Base-by-base conservation (phyloP, 2,797 vertebrate genomes). In the Chaunax sp. region DNA sequence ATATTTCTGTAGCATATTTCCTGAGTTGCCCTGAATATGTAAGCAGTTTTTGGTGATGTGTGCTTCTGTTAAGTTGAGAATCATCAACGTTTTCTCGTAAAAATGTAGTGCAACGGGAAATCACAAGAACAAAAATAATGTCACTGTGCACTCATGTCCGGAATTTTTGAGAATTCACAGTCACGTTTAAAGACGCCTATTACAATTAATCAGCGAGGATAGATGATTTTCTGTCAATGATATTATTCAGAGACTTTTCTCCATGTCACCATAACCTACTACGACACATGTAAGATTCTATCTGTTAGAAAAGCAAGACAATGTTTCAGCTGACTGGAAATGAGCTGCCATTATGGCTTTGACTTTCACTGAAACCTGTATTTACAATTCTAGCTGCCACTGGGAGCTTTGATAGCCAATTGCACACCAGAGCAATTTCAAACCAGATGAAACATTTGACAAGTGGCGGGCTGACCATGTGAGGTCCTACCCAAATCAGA, bases 391-490 rank as follows among this genome's bases (percentile, higher is more conserved):
- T 35, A 65, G 69, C 69, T 74, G 58, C 69, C 57, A 72, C 60
- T 74, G 75, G 66, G 51, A 75, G 68, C 54, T 68, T 77, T 65
- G 75, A 75, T 59, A 62, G 60, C 52, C 72, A 70, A 53, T 75
- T 66, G 67, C 78, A 63, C 70, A 82, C 54, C 59, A 78, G 19
- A 64, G 65, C 64, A 78, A 80, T 81, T 81, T 80, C 60, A 75
- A 81, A 77, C 80, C 69, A 81, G 67, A 83, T 73, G 57, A 81
- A 64, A 64, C 55, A n/a, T 83, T 81, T 78, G 77, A 85, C 64
- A 78, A 67, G 77, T 80, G 76, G 62, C 33, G 18, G 57, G 54
- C 38, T 63, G 75, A 82, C 55, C 55, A 87, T 71, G 68, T 79
- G 73, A 85, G 69, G 57, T 86, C 77, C 56, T 77, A 26, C 38